phyloP scores from a whole-genome alignment of 37 sponge, comb jelly and placozoan genomes.

The Tethya wilhelma region DNA sequence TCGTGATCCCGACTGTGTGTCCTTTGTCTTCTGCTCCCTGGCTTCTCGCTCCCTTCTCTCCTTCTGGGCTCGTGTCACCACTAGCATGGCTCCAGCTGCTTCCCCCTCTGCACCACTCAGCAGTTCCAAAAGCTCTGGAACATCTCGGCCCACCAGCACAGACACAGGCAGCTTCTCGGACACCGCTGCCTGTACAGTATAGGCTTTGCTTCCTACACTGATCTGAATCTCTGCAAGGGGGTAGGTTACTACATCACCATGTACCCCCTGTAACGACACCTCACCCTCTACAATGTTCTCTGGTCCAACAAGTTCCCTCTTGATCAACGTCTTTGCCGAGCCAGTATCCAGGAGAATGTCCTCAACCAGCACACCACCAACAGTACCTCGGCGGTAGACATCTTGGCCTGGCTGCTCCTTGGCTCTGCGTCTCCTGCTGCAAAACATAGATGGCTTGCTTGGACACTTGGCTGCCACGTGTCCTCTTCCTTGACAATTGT shows the following conservation, averaged over 20 bases:
- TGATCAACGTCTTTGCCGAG: conserved; percentile 14
- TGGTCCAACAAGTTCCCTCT: conserved; percentile 12
- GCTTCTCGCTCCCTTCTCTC: not conserved
- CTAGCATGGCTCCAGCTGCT: conserved; percentile 7
- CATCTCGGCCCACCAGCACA: conserved; percentile 8
- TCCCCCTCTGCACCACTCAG: not conserved
- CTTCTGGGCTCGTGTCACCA: conserved; percentile 1
- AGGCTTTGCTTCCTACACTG: not conserved
- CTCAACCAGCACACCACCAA: conserved; percentile 5
- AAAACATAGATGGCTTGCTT: not conserved
- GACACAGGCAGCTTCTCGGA: conserved; percentile 21
- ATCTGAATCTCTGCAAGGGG: conserved; percentile 37
- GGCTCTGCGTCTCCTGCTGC: not conserved
- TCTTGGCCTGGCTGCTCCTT: not conserved
- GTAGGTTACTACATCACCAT: conserved; percentile 25
- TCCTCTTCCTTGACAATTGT: not conserved
- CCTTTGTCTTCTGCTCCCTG: not conserved
- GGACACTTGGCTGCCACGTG: conserved; percentile 10
- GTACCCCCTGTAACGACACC: conserved; percentile 12
- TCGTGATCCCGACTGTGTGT: not conserved
- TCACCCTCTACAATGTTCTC: conserved; percentile 11
- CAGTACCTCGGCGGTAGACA: too few relatives aligned
- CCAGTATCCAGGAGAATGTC: conserved; percentile 45
- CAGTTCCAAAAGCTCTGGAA: too few relatives aligned
- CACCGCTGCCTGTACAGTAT: too few relatives aligned